Evolutionary conservation across 2,888 invertebrate species (phyloP).

Genomic region (Augiades crinisus): DNA sequence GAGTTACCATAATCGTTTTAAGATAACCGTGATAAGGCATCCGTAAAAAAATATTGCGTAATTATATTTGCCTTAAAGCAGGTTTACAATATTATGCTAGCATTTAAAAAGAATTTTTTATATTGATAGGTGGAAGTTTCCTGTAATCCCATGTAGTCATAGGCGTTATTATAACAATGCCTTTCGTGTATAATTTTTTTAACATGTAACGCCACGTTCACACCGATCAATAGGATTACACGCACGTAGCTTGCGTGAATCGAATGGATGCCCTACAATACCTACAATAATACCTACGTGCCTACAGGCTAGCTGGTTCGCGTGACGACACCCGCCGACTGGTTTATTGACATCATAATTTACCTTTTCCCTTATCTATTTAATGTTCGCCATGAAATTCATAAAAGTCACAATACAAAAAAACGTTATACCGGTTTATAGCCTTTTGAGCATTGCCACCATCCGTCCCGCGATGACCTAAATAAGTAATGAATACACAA

Average conservation of each 20-base stretch:
- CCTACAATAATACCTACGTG: constrained; percentile 11
- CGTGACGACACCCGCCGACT: constrained; percentile 35
- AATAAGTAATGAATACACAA: constrained; percentile 5
- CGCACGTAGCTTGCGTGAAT: constrained; percentile 35
- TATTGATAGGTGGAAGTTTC: neutral
- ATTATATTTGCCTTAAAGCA: too few species aligned
- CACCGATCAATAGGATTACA: constrained; percentile 39
- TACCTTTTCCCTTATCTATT: constrained; percentile 34
- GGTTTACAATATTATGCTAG: too few species aligned
- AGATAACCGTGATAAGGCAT: too few species aligned
- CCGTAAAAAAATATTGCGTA: too few species aligned
- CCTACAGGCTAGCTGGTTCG: constrained; percentile 22
- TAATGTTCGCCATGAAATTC: constrained; percentile 32
- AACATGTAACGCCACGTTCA: constrained; percentile 8
- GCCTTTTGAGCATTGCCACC: constrained; percentile 20
- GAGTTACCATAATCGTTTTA: neutral
- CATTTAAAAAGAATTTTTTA: too few species aligned
- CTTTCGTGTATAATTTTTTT: constrained; percentile 8
- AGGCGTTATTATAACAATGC: neutral
- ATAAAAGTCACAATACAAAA: constrained; percentile 28
- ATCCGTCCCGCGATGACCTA: constrained; percentile 7
- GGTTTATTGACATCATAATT: constrained; percentile 34
- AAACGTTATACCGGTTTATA: constrained; percentile 22
- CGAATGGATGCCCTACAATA: constrained; percentile 32
- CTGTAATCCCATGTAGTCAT: neutral